A percentile compares a stretch with the other conserved stretches of the same genome.
Evolutionary conservation across 2,888 invertebrate species (phyloP).

Genomic region (Macrophya annulata): DNA sequence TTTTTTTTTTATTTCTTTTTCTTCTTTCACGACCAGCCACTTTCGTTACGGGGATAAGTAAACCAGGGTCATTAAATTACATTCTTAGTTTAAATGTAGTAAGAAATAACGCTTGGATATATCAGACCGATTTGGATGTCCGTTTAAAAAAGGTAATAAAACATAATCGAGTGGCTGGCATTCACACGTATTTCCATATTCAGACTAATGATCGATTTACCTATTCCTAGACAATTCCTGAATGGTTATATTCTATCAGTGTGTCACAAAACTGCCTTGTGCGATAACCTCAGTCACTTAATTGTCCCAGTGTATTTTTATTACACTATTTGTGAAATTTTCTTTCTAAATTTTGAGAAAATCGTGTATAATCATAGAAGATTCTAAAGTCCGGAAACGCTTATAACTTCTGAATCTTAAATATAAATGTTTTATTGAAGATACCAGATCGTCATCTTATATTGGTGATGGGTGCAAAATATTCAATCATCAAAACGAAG

Average conservation of each 20-base stretch:
- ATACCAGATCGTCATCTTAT: background rate
- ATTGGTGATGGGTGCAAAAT: background rate
- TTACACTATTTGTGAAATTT: background rate
- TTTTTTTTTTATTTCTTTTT: background rate
- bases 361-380: background rate
- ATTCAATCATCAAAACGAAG: background rate
- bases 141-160: conserved; percentile 28
- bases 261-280: conserved; percentile 25
- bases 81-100: background rate
- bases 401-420: too few species aligned
- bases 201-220: conserved; percentile 42
- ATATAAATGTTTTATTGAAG: too few species aligned
- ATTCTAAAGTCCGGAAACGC: background rate
- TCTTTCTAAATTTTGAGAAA: background rate
- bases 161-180: conserved; percentile 28
- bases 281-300: background rate
- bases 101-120: background rate
- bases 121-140: background rate
- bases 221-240: conserved; percentile 6
- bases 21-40: background rate
- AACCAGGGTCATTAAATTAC: conserved; percentile 20
- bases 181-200: conserved; percentile 34
- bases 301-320: background rate
- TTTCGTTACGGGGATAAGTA: conserved; percentile 9
- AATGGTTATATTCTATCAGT: conserved; percentile 1